These are phyloP conservation scores for Eriosoma lanigerum DNA, from an alignment of 1,140 invertebrate genomes.

Conservation along the genomic window DNA sequence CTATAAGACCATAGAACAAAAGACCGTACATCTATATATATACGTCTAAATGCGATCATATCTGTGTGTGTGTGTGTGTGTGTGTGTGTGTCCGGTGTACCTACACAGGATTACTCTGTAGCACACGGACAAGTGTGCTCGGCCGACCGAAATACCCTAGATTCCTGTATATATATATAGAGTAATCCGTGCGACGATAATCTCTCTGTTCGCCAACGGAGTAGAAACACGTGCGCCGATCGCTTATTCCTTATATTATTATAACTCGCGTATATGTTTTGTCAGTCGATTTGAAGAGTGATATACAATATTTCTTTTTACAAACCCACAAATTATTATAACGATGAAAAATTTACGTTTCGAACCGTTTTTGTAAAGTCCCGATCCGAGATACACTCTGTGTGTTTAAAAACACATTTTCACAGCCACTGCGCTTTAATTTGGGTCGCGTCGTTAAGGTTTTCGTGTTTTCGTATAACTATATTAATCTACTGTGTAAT, in stretches of 20 bases:
- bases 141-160: constrained; percentile 19
- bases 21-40: neutral
- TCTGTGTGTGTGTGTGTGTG: neutral
- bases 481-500: too few relatives aligned
- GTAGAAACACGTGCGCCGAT: neutral
- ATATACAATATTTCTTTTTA: too few relatives aligned
- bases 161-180: neutral
- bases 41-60: neutral
- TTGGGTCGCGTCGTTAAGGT: constrained; percentile 5
- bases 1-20: constrained; percentile 21
- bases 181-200: constrained; percentile 22
- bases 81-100: neutral
- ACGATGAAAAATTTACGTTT: too few relatives aligned
- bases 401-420: neutral
- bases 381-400: too few relatives aligned
- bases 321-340: too few relatives aligned
- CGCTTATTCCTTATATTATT: neutral
- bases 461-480: neutral
- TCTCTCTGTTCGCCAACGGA: neutral
- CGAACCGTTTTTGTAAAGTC: too few relatives aligned
- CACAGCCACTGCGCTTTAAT: neutral
- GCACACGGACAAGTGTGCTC: constrained; percentile 12
- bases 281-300: neutral
- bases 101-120: constrained; percentile 19
- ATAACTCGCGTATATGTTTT: too few relatives aligned